Base-by-base conservation (phyloP, 2,888 invertebrate species). In the Cataglyphis altisquamis region DNA sequence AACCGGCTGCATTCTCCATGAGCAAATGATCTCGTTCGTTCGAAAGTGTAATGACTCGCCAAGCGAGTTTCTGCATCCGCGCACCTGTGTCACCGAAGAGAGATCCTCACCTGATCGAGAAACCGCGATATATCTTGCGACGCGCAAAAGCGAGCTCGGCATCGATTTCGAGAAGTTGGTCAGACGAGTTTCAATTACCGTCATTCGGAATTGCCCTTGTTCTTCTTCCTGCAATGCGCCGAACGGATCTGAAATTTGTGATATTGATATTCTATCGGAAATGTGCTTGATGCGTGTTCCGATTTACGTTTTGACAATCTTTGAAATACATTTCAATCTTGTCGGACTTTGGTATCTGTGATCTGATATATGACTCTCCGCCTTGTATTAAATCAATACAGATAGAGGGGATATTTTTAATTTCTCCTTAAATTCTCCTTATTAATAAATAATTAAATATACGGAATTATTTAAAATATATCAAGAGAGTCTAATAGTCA, bases 121-220 rank as follows among this genome's bases (percentile, higher is more conserved):
- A 72, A 57, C 25, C 55, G 62, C 67, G 84, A 87, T 87, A 82
- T 83, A 85, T 81, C 81, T 78, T 62, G 80, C 29, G 32, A 25
- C 63, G 10, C 25, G 68, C 52, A 52, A 72, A 77, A 66, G 66
- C 68, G 52, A 73, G 62, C 41, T 39, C 66, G 55, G 85, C 85
- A 89, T 89, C 89, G 89, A 89, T 90, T 86, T 86, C 77, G 29
- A 62, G 68, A 73, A 88, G 89, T 83, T 87, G 83, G 84, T 87
- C 32, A 36, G 32, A 89, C 89, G 87, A 88, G 89, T 91, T 91
- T 90, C 91, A 92, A 92, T 92, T 92, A 92, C 91, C 86, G 80
- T 86, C 87, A 86, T 83, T 88, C 86, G 85, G 83, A 89, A 92
- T 92, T 90, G 92, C 88, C 86, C 88, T 86, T 91, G 91, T 92